phyloP scores from a whole-genome alignment of 1,140 invertebrate species.

The Philopotamus ludificatus region DNA sequence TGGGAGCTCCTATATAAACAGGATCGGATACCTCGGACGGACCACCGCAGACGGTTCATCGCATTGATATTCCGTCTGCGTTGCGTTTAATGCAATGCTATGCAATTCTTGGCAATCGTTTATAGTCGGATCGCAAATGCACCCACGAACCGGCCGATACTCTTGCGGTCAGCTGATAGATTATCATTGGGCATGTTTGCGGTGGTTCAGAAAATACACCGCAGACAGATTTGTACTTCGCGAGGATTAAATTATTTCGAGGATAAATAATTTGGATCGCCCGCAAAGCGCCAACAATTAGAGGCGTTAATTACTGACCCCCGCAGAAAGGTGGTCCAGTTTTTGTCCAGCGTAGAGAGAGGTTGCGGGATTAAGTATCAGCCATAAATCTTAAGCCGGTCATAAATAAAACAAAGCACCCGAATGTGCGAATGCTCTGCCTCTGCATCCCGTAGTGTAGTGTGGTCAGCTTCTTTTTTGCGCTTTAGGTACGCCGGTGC shows the following conservation, averaged over 20 bases:
- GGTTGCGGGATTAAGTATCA: slow-evolving; percentile 4
- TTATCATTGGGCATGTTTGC: no score
- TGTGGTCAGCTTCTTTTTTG: slow-evolving; percentile 15
- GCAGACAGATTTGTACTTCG: no score
- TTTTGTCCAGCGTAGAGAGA: neutral
- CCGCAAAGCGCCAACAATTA: slow-evolving; percentile 10
- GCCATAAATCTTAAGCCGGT: slow-evolving; percentile 14
- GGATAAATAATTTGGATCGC: no score
- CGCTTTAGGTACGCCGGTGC: slow-evolving; percentile 7
- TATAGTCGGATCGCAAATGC: neutral
- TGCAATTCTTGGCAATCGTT: neutral
- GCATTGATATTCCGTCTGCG: neutral
- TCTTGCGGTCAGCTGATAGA: neutral
- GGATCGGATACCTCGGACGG: neutral
- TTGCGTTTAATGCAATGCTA: neutral
- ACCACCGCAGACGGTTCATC: neutral
- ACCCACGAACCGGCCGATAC: neutral
- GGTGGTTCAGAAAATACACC: no score
- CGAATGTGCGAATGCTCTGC: neutral
- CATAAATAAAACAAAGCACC: slow-evolving; percentile 23
- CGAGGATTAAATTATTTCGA: no score
- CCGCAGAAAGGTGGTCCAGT: neutral
- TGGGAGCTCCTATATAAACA: no score
- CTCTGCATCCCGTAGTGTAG: neutral
- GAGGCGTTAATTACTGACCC: slow-evolving; percentile 17